Conservation (phyloP, 1,140 invertebrate species). For the Cydia amplana region DNA sequence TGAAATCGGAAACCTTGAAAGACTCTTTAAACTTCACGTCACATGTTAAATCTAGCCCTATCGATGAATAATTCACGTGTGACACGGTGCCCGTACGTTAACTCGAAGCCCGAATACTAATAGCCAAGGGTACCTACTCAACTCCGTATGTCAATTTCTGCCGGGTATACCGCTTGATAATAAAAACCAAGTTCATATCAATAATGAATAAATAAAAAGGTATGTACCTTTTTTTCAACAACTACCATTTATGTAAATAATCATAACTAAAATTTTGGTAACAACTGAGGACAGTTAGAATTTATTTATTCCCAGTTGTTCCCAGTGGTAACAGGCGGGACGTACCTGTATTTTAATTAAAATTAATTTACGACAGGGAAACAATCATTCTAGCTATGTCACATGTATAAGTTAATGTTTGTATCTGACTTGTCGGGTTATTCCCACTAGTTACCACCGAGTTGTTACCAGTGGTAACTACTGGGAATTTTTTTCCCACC, state of each 20-base stretch:
- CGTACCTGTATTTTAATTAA: too few species aligned
- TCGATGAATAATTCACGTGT: constrained; percentile 49
- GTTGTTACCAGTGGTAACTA: too few species aligned
- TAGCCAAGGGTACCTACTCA: constrained; percentile 20
- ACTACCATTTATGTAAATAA: too few species aligned
- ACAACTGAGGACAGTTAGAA: too few species aligned
- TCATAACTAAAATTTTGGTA: too few species aligned
- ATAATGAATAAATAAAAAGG: background rate
- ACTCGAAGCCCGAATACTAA: constrained; percentile 46
- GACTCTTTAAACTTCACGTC: constrained; percentile 40
- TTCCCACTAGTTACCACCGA: too few species aligned
- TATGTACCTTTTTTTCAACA: too few species aligned
- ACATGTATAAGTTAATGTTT: background rate
- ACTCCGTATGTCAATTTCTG: background rate
- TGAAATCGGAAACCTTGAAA: background rate
- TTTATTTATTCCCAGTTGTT: too few species aligned
- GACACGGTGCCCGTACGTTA: constrained; percentile 36
- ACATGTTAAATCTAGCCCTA: constrained; percentile 40
- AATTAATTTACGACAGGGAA: background rate
- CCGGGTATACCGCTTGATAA: background rate
- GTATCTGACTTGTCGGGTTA: background rate
- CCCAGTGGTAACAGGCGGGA: too few species aligned
- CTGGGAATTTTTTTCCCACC: too few species aligned
- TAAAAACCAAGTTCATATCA: background rate
- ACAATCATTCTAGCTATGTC: background rate